Percentiles rank a stretch among this genome's conserved stretches.
These are phyloP conservation scores for Falco punctatus DNA, from an alignment of 2,113 vertebrate species.

Conservation along the genomic window DNA sequence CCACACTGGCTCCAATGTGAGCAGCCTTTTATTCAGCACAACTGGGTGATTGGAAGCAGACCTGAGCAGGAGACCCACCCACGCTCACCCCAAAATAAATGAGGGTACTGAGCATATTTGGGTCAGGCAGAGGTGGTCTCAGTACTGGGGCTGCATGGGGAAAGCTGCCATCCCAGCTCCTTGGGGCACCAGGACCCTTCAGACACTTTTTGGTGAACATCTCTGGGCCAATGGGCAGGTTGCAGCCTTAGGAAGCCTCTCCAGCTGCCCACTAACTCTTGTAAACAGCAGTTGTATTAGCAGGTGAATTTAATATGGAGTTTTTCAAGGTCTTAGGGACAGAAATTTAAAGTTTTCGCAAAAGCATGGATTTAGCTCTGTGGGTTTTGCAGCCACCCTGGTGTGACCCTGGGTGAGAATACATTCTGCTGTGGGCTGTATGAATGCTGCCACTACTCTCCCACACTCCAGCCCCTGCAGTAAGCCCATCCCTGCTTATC, in stretches of 20 bases:
- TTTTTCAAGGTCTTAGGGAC: background rate
- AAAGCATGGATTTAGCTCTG: background rate
- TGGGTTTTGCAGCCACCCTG: background rate
- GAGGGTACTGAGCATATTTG: accelerated
- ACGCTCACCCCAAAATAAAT: background rate
- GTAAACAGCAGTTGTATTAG: background rate
- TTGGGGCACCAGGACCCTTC: accelerated
- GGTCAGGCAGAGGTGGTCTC: background rate
- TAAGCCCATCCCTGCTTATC: accelerated
- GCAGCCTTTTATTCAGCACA: background rate
- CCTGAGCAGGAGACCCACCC: background rate
- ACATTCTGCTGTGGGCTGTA: background rate
- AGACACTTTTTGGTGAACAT: accelerated
- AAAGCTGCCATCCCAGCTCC: background rate
- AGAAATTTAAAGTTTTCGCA: background rate
- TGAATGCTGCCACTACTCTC: background rate
- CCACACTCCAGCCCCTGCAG: background rate
- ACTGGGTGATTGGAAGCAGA: background rate
- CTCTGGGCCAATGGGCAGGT: background rate
- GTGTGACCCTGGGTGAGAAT: background rate
- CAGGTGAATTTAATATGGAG: background rate
- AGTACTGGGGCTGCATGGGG: accelerated
- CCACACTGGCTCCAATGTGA: background rate
- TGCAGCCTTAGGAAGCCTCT: background rate
- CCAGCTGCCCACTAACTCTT: background rate